Evolutionary conservation across 2,888 invertebrate species (phyloP).

Genomic region (Cephus sareptanus): DNA sequence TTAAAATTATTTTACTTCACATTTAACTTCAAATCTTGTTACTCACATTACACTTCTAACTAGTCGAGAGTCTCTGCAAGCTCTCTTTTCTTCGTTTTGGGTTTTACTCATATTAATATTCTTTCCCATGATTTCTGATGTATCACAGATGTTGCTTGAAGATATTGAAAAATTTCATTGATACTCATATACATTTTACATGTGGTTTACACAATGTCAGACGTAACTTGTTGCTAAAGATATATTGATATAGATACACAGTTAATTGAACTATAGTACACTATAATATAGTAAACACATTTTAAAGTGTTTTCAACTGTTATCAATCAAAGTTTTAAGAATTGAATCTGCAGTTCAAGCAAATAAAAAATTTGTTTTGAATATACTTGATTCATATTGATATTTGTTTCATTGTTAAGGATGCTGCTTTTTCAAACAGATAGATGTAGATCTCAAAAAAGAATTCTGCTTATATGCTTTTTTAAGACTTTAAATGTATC

Average conservation of each 20-base stretch:
- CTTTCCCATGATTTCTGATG: background rate
- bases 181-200: background rate
- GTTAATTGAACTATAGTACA: background rate
- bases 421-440: background rate
- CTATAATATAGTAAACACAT: background rate
- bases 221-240: background rate
- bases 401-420: background rate
- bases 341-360: background rate
- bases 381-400: background rate
- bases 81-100: background rate
- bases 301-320: background rate
- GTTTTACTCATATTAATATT: background rate
- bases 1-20: background rate
- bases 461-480: too few species aligned
- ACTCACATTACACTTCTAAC: background rate
- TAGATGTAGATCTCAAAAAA: background rate
- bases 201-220: background rate
- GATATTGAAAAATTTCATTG: background rate
- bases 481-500: background rate
- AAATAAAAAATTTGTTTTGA: background rate
- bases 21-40: background rate
- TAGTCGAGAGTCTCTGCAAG: background rate
- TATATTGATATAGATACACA: background rate
- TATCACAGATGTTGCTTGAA: background rate
- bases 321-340: background rate